A percentile compares a stretch with the other conserved stretches of the same genome.
Conservation (phyloP, 2,113 vertebrate species). For the Phylloscopus trochiloides region DNA sequence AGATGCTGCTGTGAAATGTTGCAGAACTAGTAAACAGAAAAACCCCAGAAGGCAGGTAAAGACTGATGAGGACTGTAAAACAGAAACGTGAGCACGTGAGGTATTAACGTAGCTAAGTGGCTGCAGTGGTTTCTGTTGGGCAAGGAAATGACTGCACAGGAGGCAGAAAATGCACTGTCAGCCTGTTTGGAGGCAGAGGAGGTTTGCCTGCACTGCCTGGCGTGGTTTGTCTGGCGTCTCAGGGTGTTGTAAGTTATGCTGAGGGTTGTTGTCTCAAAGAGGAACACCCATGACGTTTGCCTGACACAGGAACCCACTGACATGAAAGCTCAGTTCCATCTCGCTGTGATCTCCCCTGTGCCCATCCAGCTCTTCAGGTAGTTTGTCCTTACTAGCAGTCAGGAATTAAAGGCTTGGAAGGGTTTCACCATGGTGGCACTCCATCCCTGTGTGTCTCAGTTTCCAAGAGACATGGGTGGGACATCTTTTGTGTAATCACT, state of each 20-base stretch:
- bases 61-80: neutral
- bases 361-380: neutral
- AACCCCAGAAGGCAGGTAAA: neutral
- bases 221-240: neutral
- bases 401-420: neutral
- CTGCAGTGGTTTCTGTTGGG: neutral
- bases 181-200: neutral
- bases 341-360: rapidly evolving
- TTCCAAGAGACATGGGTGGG: constrained; percentile 4
- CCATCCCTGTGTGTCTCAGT: neutral
- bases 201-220: neutral
- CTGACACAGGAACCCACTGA: neutral
- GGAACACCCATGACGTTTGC: neutral
- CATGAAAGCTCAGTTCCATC: neutral
- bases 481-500: constrained; percentile 12
- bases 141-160: neutral
- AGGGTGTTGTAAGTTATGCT: neutral
- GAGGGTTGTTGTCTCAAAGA: neutral
- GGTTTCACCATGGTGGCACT: neutral
- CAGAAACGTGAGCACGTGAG: neutral
- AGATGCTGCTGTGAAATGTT: neutral
- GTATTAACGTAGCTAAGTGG: neutral
- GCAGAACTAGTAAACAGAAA: neutral
- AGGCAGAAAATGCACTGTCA: neutral
- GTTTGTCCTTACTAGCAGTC: neutral